Percentiles rank a stretch among this genome's conserved stretches.
phyloP scores from a whole-genome alignment of 2,113 vertebrate species.

The Zapus hudsonius region DNA sequence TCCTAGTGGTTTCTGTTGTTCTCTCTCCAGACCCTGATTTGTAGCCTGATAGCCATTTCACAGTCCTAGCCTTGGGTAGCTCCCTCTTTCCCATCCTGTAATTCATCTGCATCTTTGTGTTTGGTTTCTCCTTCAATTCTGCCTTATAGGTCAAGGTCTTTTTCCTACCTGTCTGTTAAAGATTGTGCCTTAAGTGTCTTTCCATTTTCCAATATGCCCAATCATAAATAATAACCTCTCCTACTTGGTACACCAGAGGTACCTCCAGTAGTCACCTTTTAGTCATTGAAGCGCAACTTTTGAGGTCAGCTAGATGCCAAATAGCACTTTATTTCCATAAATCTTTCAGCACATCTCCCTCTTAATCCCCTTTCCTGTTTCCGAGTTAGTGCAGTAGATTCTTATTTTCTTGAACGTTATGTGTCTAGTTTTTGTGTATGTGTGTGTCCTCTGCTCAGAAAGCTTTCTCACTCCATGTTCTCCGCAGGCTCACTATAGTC shows the following conservation, averaged over 20 bases:
- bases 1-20: neutral
- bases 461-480: neutral
- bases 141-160: neutral
- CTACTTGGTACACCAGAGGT: neutral
- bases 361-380: neutral
- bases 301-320: neutral
- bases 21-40: neutral
- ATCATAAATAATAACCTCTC: neutral
- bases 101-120: neutral
- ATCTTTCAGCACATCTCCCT: neutral
- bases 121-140: neutral
- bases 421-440: neutral
- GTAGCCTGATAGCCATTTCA: neutral
- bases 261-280: neutral
- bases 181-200: neutral
- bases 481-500: neutral
- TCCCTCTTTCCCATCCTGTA: neutral
- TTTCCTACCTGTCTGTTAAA: neutral
- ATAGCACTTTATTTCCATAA: neutral
- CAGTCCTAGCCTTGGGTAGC: neutral
- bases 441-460: neutral
- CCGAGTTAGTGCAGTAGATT: neutral
- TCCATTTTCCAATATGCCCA: neutral
- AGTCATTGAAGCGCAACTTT: constrained; percentile 30
- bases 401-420: constrained; percentile 14